Percentiles rank a stretch among this genome's conserved stretches.
Evolutionary conservation across 2,888 invertebrate species (phyloP).

Genomic region (Trichogramma dendrolimi): DNA sequence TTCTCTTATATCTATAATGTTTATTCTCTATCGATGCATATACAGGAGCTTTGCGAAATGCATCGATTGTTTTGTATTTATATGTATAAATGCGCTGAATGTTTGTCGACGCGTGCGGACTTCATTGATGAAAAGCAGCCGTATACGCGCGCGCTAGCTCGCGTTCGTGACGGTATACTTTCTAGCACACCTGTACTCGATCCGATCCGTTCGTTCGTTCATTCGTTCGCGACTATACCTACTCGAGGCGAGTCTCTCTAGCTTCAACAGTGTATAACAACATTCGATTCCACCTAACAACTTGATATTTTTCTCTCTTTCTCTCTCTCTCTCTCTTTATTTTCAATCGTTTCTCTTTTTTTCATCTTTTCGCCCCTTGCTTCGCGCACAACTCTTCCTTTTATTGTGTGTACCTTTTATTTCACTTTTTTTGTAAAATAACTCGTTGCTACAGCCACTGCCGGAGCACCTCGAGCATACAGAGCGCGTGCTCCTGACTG

Average conservation of each 20-base stretch:
- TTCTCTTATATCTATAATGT: no score
- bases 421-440: not conserved
- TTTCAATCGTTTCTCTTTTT: slow-evolving; percentile 15
- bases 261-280: no score
- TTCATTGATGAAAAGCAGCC: not conserved
- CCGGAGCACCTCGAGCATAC: no score
- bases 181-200: slow-evolving; percentile 6
- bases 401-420: not conserved
- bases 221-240: slow-evolving; percentile 15
- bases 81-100: no score
- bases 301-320: no score
- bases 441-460: no score
- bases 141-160: not conserved
- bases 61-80: no score
- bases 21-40: no score
- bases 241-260: slow-evolving; percentile 16
- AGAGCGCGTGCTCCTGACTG: not conserved
- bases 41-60: no score
- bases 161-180: slow-evolving; percentile 8
- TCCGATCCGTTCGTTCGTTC: slow-evolving; percentile 10
- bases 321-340: slow-evolving; percentile 17
- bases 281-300: no score
- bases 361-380: slow-evolving; percentile 3
- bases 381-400: slow-evolving; percentile 6
- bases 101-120: not conserved